Conservation (phyloP, 2,113 vertebrate species). For the Haliaeetus leucogaster region DNA sequence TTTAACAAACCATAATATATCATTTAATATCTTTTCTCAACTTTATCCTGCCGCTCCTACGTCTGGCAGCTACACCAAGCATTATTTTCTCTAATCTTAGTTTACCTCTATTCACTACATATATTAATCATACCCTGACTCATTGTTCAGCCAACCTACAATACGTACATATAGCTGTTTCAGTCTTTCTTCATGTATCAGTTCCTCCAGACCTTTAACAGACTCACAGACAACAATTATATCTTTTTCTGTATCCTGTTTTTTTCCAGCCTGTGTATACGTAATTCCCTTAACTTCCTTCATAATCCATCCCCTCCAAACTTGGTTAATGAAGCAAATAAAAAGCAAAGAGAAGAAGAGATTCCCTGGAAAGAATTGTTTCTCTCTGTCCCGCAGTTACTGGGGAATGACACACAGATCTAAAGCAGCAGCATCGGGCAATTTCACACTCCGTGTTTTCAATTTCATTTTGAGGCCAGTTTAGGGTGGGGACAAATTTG, state of each 20-base stretch:
- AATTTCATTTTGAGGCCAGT: constrained; percentile 60
- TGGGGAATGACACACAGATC: not conserved
- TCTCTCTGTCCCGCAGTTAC: not conserved
- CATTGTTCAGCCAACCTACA: not conserved
- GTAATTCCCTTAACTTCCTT: constrained; percentile 6
- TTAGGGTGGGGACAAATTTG: constrained; percentile 59
- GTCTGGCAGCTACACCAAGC: not conserved
- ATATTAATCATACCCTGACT: not conserved
- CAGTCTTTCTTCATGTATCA: not conserved
- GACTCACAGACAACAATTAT: not conserved
- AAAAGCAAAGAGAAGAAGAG: constrained; percentile 27
- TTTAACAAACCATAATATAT: not conserved
- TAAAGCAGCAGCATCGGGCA: constrained; percentile 3
- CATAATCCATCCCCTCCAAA: constrained; percentile 20
- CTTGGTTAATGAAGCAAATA: constrained; percentile 29
- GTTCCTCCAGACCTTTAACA: not conserved
- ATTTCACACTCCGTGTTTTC: constrained; percentile 49
- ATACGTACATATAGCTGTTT: not conserved
- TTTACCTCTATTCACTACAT: not conserved
- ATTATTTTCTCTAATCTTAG: not conserved
- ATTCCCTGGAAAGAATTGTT: constrained; percentile 39
- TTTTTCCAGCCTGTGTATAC: not conserved
- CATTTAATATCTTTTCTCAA: not conserved
- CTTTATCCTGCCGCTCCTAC: not conserved
- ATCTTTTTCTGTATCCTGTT: not conserved